Conservation (phyloP, 37 sponge, comb jelly and placozoan species). For the Hexactinellida sp. region DNA sequence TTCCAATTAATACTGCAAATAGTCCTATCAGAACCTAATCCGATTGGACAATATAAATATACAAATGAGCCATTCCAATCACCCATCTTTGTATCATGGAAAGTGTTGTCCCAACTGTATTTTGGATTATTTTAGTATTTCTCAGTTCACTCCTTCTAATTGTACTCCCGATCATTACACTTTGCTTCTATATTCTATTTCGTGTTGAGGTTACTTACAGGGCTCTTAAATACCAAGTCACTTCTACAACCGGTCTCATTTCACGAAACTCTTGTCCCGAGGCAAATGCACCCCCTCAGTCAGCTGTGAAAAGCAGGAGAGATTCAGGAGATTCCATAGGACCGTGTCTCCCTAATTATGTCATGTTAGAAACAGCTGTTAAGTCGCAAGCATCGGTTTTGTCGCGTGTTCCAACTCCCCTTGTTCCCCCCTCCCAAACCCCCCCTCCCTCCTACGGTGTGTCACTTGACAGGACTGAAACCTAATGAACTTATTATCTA, state of each 20-base stretch:
- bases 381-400: neutral
- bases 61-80: neutral
- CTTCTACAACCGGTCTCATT: neutral
- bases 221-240: neutral
- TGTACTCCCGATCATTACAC: neutral
- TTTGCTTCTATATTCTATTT: neutral
- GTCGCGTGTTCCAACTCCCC: neutral
- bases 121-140: neutral
- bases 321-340: neutral
- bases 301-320: neutral
- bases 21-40: neutral
- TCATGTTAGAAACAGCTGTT: neutral
- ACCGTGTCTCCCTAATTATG: neutral
- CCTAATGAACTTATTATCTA: no score
- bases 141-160: neutral
- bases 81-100: neutral
- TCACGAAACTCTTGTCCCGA: no score
- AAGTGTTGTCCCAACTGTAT: neutral
- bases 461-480: no score
- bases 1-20: neutral
- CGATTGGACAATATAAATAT: neutral
- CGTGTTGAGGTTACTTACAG: neutral
- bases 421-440: neutral
- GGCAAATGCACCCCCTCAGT: neutral
- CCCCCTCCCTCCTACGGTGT: neutral